These are phyloP conservation scores for Lordiphosa collinella DNA, from an alignment of 1,140 invertebrate genomes.

Conservation along the genomic window DNA sequence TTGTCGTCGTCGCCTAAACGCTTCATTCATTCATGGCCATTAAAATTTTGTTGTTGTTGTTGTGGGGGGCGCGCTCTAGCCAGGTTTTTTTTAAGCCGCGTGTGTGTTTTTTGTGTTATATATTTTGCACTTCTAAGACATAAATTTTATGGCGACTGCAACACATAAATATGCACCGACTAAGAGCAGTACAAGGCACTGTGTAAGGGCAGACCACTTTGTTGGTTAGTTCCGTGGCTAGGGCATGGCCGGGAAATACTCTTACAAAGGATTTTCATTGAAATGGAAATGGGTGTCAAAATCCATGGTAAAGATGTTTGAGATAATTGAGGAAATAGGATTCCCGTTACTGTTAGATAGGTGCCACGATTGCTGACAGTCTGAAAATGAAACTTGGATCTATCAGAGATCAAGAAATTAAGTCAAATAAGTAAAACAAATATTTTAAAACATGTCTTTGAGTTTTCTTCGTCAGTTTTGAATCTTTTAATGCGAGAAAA, in stretches of 20 bases:
- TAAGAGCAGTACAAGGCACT: not conserved
- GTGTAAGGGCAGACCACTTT: not conserved
- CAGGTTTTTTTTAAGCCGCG: constrained; percentile 37
- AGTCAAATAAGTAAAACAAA: too few relatives aligned
- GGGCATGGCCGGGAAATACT: not conserved
- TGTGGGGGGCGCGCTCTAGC: not conserved
- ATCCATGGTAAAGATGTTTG: too few relatives aligned
- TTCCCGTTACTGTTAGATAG: too few relatives aligned
- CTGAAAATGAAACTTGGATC: too few relatives aligned
- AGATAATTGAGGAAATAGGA: too few relatives aligned
- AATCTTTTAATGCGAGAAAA: too few relatives aligned
- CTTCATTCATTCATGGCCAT: constrained; percentile 60
- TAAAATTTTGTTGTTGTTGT: constrained; percentile 15
- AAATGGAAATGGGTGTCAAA: too few relatives aligned
- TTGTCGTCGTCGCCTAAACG: constrained; percentile 60
- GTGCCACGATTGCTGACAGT: too few relatives aligned
- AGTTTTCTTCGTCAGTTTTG: too few relatives aligned
- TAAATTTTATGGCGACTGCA: constrained; percentile 61
- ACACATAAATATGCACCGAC: constrained; percentile 64
- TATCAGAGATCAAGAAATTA: too few relatives aligned
- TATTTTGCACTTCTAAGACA: constrained; percentile 74
- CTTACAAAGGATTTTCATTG: not conserved
- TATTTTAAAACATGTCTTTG: too few relatives aligned
- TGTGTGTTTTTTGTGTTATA: constrained; percentile 75
- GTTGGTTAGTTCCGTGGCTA: not conserved